These are phyloP conservation scores for Trichopria drosophilae DNA, from an alignment of 2,888 invertebrate species.

Conservation along the genomic window DNA sequence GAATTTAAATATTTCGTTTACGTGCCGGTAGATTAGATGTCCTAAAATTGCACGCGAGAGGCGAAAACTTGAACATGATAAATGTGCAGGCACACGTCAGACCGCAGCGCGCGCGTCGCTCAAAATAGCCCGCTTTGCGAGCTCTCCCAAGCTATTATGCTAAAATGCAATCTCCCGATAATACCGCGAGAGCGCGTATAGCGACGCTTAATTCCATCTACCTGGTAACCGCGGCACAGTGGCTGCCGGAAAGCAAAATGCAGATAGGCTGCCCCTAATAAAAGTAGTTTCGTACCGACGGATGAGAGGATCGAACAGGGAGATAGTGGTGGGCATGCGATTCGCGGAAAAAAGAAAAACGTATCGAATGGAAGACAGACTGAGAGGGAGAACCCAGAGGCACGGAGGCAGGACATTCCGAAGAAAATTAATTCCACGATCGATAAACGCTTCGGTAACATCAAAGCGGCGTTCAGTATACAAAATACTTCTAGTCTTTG, in stretches of 20 bases:
- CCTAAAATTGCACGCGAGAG: too few relatives aligned
- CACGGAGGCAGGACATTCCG: too few relatives aligned
- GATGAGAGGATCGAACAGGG: too few relatives aligned
- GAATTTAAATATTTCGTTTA: too few relatives aligned
- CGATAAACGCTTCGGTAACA: slow-evolving; percentile 45
- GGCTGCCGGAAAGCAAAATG: slow-evolving; percentile 8
- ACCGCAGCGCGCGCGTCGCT: slow-evolving; percentile 43
- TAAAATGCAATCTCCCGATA: slow-evolving; percentile 51
- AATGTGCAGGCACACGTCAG: too few relatives aligned
- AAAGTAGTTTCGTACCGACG: too few relatives aligned
- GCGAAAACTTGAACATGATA: too few relatives aligned
- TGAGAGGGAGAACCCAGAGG: slow-evolving; percentile 10
- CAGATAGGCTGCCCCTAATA: too few relatives aligned
- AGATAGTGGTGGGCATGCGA: too few relatives aligned
- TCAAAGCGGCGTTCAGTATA: slow-evolving; percentile 35
- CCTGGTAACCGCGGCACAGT: slow-evolving; percentile 29
- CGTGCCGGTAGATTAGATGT: too few relatives aligned
- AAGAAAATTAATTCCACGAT: slow-evolving; percentile 50
- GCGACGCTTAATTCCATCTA: slow-evolving; percentile 46
- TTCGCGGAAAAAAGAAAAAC: slow-evolving; percentile 18
- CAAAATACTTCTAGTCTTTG: slow-evolving; percentile 40
- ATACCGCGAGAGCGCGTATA: slow-evolving; percentile 41
- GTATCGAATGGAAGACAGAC: slow-evolving; percentile 9
- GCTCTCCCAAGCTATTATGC: slow-evolving; percentile 44
- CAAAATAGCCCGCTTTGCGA: slow-evolving; percentile 41